These are phyloP conservation scores for Acronicta psi DNA, from an alignment of 2,888 invertebrate species.

Conservation along the genomic window DNA sequence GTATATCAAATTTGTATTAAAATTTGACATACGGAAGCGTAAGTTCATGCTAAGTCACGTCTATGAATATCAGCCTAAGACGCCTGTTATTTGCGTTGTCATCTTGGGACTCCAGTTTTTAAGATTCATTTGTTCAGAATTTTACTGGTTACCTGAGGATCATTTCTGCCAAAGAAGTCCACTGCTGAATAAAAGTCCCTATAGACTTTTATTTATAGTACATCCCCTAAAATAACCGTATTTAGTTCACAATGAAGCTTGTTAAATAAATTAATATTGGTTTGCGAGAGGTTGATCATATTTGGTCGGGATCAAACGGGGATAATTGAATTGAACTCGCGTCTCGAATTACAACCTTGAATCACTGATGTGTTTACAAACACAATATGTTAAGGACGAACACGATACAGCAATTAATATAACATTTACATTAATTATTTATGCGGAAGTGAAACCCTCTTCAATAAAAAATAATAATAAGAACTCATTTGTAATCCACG, in stretches of 20 bases:
- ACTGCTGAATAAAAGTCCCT: too few relatives aligned
- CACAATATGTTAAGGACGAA: slow-evolving; percentile 4
- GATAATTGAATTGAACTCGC: slow-evolving; percentile 34
- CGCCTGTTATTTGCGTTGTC: too few relatives aligned
- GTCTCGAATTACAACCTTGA: slow-evolving; percentile 9
- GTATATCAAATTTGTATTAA: too few relatives aligned
- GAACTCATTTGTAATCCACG: not conserved
- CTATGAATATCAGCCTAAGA: too few relatives aligned
- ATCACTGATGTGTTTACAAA: slow-evolving; percentile 42
- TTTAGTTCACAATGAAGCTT: not conserved
- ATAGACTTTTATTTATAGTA: too few relatives aligned
- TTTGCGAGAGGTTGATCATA: slow-evolving; percentile 23
- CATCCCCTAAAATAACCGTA: too few relatives aligned
- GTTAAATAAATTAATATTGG: slow-evolving; percentile 1
- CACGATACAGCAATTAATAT: not conserved
- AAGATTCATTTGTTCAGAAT: too few relatives aligned
- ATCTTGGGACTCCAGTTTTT: too few relatives aligned
- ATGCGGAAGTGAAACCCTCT: not conserved
- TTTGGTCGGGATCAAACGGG: slow-evolving; percentile 31
- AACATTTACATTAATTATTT: not conserved
- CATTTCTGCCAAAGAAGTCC: too few relatives aligned
- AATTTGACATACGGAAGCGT: too few relatives aligned
- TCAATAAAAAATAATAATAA: not conserved
- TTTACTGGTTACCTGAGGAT: too few relatives aligned
- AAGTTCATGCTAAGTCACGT: too few relatives aligned